Evolutionary conservation across 2,113 vertebrate species (phyloP).

Genomic region (Coturnix japonica): DNA sequence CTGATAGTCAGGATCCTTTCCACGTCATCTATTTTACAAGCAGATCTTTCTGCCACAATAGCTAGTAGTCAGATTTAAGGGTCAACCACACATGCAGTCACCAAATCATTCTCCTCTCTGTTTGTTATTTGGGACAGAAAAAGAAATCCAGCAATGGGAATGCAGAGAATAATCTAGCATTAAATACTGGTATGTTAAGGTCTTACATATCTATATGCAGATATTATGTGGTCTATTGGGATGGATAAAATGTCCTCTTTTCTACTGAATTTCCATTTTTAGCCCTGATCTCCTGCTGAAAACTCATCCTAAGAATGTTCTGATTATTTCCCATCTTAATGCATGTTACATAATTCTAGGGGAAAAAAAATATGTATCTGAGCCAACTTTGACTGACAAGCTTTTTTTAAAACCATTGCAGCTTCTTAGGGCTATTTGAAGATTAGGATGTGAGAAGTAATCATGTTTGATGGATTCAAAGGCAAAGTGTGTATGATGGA

Average conservation of each 20-base stretch:
- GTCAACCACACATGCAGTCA: neutral
- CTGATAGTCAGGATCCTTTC: neutral
- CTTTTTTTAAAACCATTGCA: neutral
- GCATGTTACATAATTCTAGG: neutral
- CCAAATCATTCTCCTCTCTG: neutral
- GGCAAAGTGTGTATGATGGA: neutral
- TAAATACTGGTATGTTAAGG: neutral
- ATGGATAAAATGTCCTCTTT: neutral
- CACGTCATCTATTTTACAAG: neutral
- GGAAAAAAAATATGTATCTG: neutral
- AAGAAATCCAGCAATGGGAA: neutral
- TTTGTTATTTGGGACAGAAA: neutral
- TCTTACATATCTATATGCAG: neutral
- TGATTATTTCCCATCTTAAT: neutral
- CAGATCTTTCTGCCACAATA: neutral
- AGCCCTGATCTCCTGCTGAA: neutral
- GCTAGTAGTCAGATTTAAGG: accelerated
- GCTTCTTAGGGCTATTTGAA: neutral
- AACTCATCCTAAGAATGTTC: neutral
- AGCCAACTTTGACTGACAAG: neutral
- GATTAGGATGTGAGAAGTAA: neutral
- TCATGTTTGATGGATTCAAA: conserved; percentile 19
- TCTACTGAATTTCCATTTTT: neutral
- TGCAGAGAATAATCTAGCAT: neutral
- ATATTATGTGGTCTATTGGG: neutral